phyloP scores from a whole-genome alignment of 2,113 vertebrate species.

The Alexandromys fortis region DNA sequence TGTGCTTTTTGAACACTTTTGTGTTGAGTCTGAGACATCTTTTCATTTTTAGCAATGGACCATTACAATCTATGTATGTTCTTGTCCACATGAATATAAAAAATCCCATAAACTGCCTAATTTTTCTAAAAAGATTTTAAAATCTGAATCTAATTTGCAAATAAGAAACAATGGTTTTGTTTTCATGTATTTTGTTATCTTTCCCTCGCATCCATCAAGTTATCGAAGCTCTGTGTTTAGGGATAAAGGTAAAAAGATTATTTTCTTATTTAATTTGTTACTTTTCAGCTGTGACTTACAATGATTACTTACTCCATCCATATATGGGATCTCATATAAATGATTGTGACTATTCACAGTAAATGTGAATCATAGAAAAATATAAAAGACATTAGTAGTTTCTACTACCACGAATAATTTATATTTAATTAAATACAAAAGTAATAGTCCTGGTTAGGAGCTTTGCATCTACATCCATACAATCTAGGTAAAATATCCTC shows the following conservation, averaged over 20 bases:
- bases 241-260: not conserved
- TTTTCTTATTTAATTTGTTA: not conserved
- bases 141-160: not conserved
- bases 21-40: not conserved
- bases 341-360: not conserved
- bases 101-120: not conserved
- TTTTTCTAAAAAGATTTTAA: not conserved
- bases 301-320: not conserved
- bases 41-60: not conserved
- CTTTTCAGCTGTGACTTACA: not conserved
- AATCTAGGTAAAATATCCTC: not conserved
- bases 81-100: not conserved
- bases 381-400: not conserved
- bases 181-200: not conserved
- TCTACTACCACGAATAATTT: not conserved
- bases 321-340: not conserved
- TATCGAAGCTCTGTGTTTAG: not conserved
- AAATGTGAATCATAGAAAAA: not conserved
- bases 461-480: not conserved
- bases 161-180: not conserved
- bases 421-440: not conserved
- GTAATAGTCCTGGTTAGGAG: not conserved
- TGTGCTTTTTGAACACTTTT: not conserved
- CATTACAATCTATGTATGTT: not conserved
- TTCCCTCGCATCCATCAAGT: not conserved